Conservation (phyloP, 92 coral and sea anemone genomes). For the Umimayanthus kanabou region DNA sequence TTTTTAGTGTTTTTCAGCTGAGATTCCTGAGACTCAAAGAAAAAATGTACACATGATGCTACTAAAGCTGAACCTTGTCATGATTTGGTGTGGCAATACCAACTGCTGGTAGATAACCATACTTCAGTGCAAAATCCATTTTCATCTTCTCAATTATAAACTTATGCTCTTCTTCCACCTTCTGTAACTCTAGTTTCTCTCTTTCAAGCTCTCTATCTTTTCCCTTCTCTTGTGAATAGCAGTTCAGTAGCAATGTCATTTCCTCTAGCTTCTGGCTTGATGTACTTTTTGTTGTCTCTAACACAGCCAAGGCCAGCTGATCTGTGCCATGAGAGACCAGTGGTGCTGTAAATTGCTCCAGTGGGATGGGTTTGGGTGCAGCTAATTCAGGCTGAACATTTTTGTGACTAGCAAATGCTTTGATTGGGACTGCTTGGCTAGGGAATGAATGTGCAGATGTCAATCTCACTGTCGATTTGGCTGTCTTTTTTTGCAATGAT, state of each 20-base stretch:
- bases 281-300: slow-evolving; percentile 22
- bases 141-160: slow-evolving; percentile 33
- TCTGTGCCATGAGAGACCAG: neutral
- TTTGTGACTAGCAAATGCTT: neutral
- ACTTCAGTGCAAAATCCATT: slow-evolving; percentile 45
- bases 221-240: slow-evolving; percentile 26
- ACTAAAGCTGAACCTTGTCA: neutral
- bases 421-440: neutral
- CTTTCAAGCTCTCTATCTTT: slow-evolving; percentile 33
- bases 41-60: neutral
- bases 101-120: slow-evolving; percentile 23
- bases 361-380: neutral
- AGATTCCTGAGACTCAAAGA: neutral
- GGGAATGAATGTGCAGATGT: neutral
- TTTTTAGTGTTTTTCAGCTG: too few species aligned
- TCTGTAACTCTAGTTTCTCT: slow-evolving; percentile 22
- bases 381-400: neutral
- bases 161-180: slow-evolving; percentile 29
- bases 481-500: neutral
- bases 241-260: slow-evolving; percentile 35
- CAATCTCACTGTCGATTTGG: neutral
- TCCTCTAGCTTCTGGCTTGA: slow-evolving; percentile 27
- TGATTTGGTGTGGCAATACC: slow-evolving; percentile 18
- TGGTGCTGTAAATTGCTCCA: neutral
- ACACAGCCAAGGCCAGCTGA: slow-evolving; percentile 17